phyloP scores from a whole-genome alignment of 2,113 vertebrate species.

The Saccopteryx bilineata region DNA sequence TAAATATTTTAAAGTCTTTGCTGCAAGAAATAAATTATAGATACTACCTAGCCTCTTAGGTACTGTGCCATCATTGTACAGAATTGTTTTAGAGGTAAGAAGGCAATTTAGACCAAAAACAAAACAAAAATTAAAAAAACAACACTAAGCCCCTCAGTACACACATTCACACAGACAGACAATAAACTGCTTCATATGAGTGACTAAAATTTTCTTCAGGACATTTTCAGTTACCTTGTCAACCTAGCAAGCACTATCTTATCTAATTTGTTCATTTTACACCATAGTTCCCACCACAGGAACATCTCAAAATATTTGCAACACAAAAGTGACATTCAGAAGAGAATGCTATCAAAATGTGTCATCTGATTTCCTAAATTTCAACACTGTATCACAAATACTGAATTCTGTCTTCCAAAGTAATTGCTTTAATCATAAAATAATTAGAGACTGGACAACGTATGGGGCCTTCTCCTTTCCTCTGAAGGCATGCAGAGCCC shows the following conservation, averaged over 20 bases:
- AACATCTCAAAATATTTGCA: conserved; percentile 65
- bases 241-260: background rate
- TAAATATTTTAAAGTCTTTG: background rate
- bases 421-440: background rate
- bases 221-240: background rate
- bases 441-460: background rate
- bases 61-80: background rate
- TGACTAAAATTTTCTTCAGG: background rate
- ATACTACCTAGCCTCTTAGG: background rate
- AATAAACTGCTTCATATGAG: background rate
- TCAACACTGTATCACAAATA: conserved; percentile 6
- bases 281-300: background rate
- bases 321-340: conserved; percentile 33
- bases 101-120: background rate
- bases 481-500: background rate
- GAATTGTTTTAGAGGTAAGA: background rate
- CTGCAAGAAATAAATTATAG: background rate
- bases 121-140: background rate
- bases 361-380: background rate
- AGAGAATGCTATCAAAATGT: conserved; percentile 44
- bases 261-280: conserved; percentile 60
- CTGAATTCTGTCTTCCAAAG: background rate
- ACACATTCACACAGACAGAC: background rate
- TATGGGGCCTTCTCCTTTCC: background rate
- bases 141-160: background rate